Base-by-base conservation (phyloP, 23 tunicate species). In the Corella eumyota region DNA sequence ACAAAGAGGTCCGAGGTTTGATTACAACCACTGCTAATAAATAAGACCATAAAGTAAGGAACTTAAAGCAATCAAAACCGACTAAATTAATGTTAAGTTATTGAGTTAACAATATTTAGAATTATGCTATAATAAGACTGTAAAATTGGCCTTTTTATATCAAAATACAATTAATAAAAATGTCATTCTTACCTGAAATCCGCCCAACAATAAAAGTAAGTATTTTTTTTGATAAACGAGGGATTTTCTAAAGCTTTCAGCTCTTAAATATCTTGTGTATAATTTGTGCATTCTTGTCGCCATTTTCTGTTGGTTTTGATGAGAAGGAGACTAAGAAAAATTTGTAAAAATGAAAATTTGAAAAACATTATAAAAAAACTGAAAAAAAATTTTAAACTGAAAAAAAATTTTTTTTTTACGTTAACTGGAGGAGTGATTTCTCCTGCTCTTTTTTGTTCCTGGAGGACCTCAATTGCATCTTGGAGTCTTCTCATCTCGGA, bases 141-240 rank as follows among this genome's bases (percentile, higher is more conserved):
- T n/a, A n/a, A n/a, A n/a, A n/a, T n/a, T n/a, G n/a, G n/a, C n/a
- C n/a, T n/a, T n/a, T n/a, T n/a, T n/a, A n/a, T n/a, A n/a, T n/a
- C n/a, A n/a, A n/a, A n/a, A n/a, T n/a, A n/a, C n/a, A n/a, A n/a
- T n/a, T n/a, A n/a, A n/a, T n/a, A n/a, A n/a, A n/a, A n/a, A n/a
- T n/a, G n/a, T n/a, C 58, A 6, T 26, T 17, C 60, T 37, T 11
- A 88, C 96, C 78, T 93, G 90, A 51, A 93, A 93, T 31, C 99
- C 99, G 5, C 99, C 99, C 32, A 93, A 56, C 15, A 84, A 68
- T 11, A 93, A 74, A 34, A 93, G 73, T 19, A 93, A 65, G 36
- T 93, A 93, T 66, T 85, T 85, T 66, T 93, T 93, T 58, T 93
- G 99, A 35, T 93, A 93, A n/a, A 78, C 95, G 21, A 93, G 75